Evolutionary conservation across 1,140 invertebrate genomes (phyloP).

Genomic region (Drosophila eugracilis): DNA sequence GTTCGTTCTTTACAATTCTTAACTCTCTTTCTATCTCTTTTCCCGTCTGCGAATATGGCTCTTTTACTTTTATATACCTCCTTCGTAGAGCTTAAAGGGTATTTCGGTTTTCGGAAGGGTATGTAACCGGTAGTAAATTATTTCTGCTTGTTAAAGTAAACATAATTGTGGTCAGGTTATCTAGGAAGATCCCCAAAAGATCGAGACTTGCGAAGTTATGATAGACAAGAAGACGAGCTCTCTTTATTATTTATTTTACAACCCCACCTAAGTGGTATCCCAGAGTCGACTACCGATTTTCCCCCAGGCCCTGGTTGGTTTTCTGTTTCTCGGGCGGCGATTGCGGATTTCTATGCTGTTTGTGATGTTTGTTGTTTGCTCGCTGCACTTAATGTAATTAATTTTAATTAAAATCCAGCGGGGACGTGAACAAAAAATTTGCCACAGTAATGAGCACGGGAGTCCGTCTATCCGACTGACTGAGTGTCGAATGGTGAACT

Average conservation of each 20-base stretch:
- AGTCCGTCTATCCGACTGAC: slow-evolving; percentile 40
- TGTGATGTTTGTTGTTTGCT: slow-evolving; percentile 72
- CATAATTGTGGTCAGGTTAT: too few species aligned
- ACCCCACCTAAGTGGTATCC: neutral
- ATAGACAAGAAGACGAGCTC: too few species aligned
- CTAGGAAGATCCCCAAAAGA: too few species aligned
- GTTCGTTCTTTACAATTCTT: slow-evolving; percentile 12
- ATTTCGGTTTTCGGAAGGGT: neutral
- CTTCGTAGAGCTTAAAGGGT: neutral
- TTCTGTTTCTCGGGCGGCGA: slow-evolving; percentile 44
- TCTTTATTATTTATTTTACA: too few species aligned
- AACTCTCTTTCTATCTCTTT: slow-evolving; percentile 14
- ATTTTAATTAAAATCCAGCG: slow-evolving; percentile 83
- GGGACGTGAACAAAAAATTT: slow-evolving; percentile 59
- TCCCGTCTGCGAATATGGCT: slow-evolving; percentile 1
- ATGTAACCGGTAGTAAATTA: neutral
- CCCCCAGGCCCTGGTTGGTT: slow-evolving; percentile 26
- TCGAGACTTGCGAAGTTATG: too few species aligned
- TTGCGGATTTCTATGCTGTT: slow-evolving; percentile 44
- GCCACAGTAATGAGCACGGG: slow-evolving; percentile 74
- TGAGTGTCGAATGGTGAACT: slow-evolving; percentile 59
- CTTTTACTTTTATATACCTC: slow-evolving; percentile 12
- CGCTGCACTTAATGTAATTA: slow-evolving; percentile 83
- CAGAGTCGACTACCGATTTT: neutral
- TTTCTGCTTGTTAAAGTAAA: neutral